Evolutionary conservation across 2,113 vertebrate species (phyloP).

Genomic region (Laticauda colubrina): DNA sequence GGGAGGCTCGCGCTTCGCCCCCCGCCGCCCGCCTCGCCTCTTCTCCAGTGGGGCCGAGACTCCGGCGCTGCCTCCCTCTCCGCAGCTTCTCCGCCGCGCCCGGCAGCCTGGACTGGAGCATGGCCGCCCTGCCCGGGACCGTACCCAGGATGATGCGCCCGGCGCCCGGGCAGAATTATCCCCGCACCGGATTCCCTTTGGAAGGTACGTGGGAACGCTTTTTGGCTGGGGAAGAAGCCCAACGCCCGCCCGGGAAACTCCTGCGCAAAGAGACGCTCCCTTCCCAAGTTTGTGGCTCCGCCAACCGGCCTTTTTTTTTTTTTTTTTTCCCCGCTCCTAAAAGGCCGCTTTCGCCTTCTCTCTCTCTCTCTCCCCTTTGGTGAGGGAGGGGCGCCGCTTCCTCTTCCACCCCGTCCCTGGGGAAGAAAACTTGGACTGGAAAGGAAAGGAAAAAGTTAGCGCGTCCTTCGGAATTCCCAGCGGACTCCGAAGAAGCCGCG

Average conservation of each 20-base stretch:
- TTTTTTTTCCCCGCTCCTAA: neutral
- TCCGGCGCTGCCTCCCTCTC: neutral
- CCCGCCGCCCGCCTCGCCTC: neutral
- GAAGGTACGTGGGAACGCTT: conserved; percentile 78
- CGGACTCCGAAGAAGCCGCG: neutral
- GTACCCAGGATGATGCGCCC: conserved; percentile 96
- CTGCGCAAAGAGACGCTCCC: neutral
- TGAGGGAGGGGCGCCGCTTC: neutral
- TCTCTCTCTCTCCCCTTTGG: neutral
- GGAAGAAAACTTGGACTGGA: neutral
- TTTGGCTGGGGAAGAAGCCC: neutral
- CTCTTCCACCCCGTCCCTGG: neutral
- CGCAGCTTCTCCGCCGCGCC: neutral
- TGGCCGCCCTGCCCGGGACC: conserved; percentile 84
- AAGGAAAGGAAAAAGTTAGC: neutral
- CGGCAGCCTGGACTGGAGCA: conserved; percentile 35
- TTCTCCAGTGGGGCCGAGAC: neutral
- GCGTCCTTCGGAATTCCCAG: neutral
- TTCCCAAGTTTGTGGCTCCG: neutral
- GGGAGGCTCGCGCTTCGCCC: neutral
- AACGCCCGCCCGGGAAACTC: too few species aligned
- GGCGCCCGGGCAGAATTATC: conserved; percentile 93
- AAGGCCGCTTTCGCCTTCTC: neutral
- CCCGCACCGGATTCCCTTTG: conserved; percentile 90
- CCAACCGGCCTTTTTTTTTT: too few species aligned